These are phyloP conservation scores for Galemys pyrenaicus DNA, from an alignment of 2,113 vertebrate genomes.

Conservation along the genomic window DNA sequence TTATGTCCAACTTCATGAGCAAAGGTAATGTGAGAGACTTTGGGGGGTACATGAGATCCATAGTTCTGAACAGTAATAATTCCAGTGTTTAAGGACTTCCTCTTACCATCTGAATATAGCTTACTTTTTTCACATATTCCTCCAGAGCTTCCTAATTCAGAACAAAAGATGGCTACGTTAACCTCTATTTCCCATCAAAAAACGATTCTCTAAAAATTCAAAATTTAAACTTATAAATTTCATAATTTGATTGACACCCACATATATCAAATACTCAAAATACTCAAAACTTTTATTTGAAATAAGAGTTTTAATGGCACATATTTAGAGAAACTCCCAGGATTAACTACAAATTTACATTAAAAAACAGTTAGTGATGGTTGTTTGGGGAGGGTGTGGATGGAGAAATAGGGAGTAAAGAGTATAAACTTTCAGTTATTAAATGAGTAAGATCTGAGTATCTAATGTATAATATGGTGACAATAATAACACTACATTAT, in stretches of 20 bases:
- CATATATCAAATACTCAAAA: conserved; percentile 28
- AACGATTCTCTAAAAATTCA: conserved; percentile 22
- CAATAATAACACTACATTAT: not conserved
- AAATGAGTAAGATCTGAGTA: not conserved
- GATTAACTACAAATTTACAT: not conserved
- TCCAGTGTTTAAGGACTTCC: conserved; percentile 98
- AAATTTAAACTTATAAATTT: too few relatives aligned
- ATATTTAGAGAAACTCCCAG: conserved; percentile 1
- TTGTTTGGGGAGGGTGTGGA: not conserved
- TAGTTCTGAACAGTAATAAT: conserved; percentile 99
- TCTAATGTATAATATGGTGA: not conserved
- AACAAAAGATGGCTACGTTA: conserved; percentile 49
- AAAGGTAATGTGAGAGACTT: conserved; percentile 99
- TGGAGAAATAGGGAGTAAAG: not conserved
- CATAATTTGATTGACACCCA: not conserved
- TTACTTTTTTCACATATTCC: conserved; percentile 98
- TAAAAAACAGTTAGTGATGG: not conserved
- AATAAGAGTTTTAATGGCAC: conserved; percentile 31
- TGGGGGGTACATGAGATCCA: conserved; percentile 97
- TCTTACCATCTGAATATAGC: conserved; percentile 95
- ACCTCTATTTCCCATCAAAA: not conserved
- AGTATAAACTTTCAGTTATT: not conserved
- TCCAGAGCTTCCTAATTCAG: conserved; percentile 93
- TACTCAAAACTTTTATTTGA: too few relatives aligned
- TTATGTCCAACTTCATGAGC: conserved; percentile 99